Base-by-base conservation (phyloP, 2,797 vertebrate species). In the Pogonophryne albipinna region DNA sequence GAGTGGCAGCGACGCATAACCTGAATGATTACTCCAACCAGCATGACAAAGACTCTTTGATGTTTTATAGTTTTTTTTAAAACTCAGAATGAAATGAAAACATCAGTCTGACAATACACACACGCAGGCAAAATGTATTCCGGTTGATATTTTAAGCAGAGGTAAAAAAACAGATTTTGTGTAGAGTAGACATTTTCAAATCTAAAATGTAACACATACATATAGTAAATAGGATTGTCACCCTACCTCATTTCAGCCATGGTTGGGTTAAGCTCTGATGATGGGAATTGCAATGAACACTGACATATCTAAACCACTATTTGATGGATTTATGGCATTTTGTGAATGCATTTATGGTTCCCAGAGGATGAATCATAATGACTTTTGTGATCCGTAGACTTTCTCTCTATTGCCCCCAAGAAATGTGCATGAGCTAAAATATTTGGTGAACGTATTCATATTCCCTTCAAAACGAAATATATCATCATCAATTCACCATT, bases 1-100 rank as follows among this genome's bases (percentile, higher is more conserved):
- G 74, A 74, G 69, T 83, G 73, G 69, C 80, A 71, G 76, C 67
- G 88, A 87, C 87, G 89, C 87, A 72, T 67, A 78, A 84, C 82
- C 85, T 89, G 87, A 93, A 84, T 63, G 83, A 91, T 89, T 80
- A 63, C 42, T 73, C 44, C 51, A 80, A 68, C 80, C 46, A 2
- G 47, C 10, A 42, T 34, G 68, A 83, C 80, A 66, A 72, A 56
- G 78, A 68, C 72, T 62, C 61, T 56, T 38, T 38, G 34, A 8
- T 38, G 34, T 38, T 38, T 38, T 38, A 27, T 38, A 9, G 1
- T 0, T 38, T 38, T 7, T 38, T 38, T 38, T 9, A 1, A 38
- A 38, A 38, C 8, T 2, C 60, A 45, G 31, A 66, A 14, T 34
- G 38, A 55, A 20, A 16, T 10, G 6, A 47, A 62, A 49, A 65